Evolutionary conservation across 1,140 invertebrate genomes (phyloP).

Genomic region (Hydropsyche tenuis): DNA sequence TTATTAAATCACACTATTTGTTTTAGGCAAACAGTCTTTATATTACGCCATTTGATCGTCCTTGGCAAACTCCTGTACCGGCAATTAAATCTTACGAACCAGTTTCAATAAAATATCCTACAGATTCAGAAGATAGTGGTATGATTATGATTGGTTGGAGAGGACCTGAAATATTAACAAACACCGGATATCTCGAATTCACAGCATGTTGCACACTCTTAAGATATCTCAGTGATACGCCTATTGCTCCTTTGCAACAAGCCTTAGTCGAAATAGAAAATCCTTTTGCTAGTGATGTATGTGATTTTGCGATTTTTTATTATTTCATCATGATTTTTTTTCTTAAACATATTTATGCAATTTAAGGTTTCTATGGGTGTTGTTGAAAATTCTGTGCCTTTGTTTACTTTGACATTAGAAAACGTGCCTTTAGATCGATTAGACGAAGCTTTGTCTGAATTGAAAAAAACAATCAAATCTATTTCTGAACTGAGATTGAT

Average conservation of each 20-base stretch:
- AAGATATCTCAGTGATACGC: constrained; percentile 84
- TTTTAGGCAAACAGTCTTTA: too few relatives aligned
- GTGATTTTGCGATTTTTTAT: constrained; percentile 46
- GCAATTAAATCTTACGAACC: constrained; percentile 64
- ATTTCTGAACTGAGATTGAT: constrained; percentile 65
- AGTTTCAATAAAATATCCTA: constrained; percentile 73
- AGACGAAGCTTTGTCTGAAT: constrained; percentile 66
- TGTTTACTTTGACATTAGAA: constrained; percentile 75
- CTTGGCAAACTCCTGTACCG: constrained; percentile 78
- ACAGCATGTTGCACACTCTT: constrained; percentile 74
- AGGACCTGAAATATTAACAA: constrained; percentile 72
- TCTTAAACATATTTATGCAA: constrained; percentile 48
- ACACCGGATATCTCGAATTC: constrained; percentile 63
- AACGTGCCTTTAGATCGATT: constrained; percentile 79
- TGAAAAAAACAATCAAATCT: constrained; percentile 64
- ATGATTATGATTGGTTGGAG: constrained; percentile 82
- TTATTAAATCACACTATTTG: background rate
- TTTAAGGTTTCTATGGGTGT: constrained; percentile 71
- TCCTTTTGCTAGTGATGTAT: constrained; percentile 80
- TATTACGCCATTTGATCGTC: constrained; percentile 66
- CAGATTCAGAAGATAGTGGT: constrained; percentile 86
- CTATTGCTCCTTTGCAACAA: constrained; percentile 82
- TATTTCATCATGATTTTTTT: background rate
- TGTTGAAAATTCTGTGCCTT: constrained; percentile 74
- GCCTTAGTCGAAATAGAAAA: constrained; percentile 86